phyloP scores from a whole-genome alignment of 2,797 vertebrate genomes.

The Microctenopoma lineatum region DNA sequence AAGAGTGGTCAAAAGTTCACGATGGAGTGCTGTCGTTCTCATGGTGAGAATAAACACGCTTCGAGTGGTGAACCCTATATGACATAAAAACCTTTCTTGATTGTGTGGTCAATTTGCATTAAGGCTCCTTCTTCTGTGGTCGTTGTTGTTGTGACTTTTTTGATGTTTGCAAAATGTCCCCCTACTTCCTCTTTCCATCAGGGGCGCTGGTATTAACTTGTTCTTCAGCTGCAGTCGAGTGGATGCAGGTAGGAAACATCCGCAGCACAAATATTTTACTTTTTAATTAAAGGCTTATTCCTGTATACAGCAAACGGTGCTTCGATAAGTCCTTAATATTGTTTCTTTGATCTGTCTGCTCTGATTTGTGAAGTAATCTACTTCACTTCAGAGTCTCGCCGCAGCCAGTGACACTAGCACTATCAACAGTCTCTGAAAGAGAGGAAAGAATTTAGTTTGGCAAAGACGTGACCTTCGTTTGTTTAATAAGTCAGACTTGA shows the following conservation, averaged over 20 bases:
- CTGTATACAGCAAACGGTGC: no score
- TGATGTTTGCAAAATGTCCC: slow-evolving; percentile 17
- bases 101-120: background rate
- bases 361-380: no score
- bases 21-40: slow-evolving; percentile 83
- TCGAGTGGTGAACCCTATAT: background rate
- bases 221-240: slow-evolving; percentile 82
- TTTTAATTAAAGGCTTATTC: no score
- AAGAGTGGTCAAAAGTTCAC: slow-evolving; percentile 82
- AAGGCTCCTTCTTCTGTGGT: background rate
- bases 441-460: no score
- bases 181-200: slow-evolving; percentile 52
- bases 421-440: no score
- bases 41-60: slow-evolving; percentile 78
- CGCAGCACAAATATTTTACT: no score
- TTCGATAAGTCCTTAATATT: no score
- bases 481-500: no score
- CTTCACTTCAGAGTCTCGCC: no score
- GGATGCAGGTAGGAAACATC: slow-evolving; percentile 71
- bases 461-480: no score
- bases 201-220: slow-evolving; percentile 81
- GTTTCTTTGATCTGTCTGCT: no score
- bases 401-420: no score
- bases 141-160: slow-evolving; percentile 10
- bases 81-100: background rate